phyloP scores from a whole-genome alignment of 2,113 vertebrate genomes.

The Myotis davidii region DNA sequence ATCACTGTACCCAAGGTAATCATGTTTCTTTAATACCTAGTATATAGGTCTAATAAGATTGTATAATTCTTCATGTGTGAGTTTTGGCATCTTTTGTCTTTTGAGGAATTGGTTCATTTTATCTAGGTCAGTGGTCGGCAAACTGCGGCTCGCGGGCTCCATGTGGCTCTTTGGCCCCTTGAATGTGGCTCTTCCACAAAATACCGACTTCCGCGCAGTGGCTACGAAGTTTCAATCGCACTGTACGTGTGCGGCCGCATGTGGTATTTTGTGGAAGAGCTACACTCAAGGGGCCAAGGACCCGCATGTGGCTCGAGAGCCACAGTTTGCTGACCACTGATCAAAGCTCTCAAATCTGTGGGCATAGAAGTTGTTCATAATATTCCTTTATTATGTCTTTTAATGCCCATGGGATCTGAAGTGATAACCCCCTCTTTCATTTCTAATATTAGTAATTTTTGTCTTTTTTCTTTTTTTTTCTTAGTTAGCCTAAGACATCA shows the following conservation, averaged over 20 bases:
- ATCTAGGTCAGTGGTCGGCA: not conserved
- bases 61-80: not conserved
- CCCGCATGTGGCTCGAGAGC: no score
- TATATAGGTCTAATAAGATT: not conserved
- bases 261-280: no score
- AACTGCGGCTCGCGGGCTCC: no score
- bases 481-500: not conserved
- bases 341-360: not conserved
- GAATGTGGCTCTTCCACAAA: no score
- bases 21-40: not conserved
- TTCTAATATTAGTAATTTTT: not conserved
- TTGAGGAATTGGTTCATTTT: not conserved
- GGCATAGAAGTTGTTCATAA: not conserved
- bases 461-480: not conserved
- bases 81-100: not conserved
- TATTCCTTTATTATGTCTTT: not conserved
- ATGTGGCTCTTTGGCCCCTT: no score
- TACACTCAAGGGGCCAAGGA: no score
- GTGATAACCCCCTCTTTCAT: not conserved
- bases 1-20: not conserved
- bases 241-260: no score
- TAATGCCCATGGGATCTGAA: not conserved
- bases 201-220: no score
- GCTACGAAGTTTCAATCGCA: no score
- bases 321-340: no score